A percentile compares a stretch with the other conserved stretches of the same genome.
Conservation (phyloP, 2,113 vertebrate genomes). For the Aplodontia rufa region DNA sequence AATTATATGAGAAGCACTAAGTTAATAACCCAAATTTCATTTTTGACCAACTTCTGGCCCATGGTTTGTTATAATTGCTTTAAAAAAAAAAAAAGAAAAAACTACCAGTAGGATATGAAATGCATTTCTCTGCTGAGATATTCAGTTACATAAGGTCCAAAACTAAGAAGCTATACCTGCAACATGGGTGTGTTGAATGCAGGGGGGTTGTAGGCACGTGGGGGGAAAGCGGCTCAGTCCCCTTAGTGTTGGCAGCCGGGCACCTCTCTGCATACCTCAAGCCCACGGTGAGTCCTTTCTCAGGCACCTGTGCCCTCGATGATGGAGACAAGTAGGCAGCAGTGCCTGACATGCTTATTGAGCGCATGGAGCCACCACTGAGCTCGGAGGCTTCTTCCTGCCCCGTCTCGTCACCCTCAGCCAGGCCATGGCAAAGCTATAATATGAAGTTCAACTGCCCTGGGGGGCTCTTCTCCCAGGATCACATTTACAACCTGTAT, state of each 20-base stretch:
- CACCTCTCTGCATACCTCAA: background rate
- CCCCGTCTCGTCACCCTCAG: background rate
- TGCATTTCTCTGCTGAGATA: background rate
- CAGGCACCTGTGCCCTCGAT: background rate
- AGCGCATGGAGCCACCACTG: background rate
- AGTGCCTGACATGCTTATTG: background rate
- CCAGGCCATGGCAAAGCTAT: background rate
- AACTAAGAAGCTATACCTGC: background rate
- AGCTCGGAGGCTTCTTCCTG: background rate
- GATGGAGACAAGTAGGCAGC: background rate
- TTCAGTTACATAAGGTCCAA: background rate
- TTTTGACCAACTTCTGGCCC: background rate
- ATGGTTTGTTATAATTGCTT: background rate
- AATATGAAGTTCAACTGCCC: background rate
- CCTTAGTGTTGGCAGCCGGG: background rate
- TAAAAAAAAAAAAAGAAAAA: no score
- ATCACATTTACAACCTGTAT: background rate
- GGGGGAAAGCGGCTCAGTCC: no score
- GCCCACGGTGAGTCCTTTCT: background rate
- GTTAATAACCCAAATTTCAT: background rate
- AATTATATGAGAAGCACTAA: background rate
- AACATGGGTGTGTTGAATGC: background rate
- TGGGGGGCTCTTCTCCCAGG: background rate
- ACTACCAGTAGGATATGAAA: background rate
- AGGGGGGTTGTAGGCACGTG: no score